Evolutionary conservation across 2,797 vertebrate species (phyloP).

Genomic region (Synanceia verrucosa): DNA sequence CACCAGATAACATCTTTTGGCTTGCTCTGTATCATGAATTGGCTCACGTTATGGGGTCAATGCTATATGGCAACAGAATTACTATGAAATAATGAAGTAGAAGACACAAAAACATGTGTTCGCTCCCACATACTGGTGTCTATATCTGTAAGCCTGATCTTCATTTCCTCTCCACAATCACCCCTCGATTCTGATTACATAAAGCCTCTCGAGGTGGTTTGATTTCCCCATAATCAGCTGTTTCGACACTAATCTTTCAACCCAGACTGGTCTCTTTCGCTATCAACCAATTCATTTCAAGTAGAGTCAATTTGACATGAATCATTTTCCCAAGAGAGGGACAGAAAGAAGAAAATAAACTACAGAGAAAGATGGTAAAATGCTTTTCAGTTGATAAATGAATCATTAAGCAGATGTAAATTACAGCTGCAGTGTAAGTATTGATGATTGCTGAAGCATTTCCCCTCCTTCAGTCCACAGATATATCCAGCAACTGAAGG

Average conservation of each 20-base stretch:
- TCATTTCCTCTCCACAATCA: slow-evolving; percentile 38
- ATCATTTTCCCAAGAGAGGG: slow-evolving; percentile 18
- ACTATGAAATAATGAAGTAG: slow-evolving; percentile 12
- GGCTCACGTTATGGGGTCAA: neutral
- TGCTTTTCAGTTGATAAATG: slow-evolving; percentile 10
- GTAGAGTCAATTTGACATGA: slow-evolving; percentile 39
- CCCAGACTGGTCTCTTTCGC: slow-evolving; percentile 52
- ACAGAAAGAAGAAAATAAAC: slow-evolving; percentile 20
- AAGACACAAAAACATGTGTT: slow-evolving; percentile 46
- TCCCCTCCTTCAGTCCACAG: neutral
- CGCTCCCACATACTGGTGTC: slow-evolving; percentile 15
- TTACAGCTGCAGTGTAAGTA: slow-evolving; percentile 11
- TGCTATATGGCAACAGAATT: slow-evolving; percentile 16
- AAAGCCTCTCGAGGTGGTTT: slow-evolving; percentile 46
- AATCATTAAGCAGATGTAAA: slow-evolving; percentile 9
- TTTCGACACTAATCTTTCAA: slow-evolving; percentile 59
- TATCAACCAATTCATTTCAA: slow-evolving; percentile 52
- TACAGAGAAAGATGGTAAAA: neutral
- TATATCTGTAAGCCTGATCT: slow-evolving; percentile 46
- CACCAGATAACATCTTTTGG: neutral
- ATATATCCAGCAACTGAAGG: neutral
- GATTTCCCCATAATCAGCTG: slow-evolving; percentile 63
- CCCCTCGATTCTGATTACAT: slow-evolving; percentile 58
- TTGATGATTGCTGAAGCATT: neutral
- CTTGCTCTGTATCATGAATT: neutral